These are phyloP conservation scores for Asbolus verrucosus DNA, from an alignment of 1,140 invertebrate genomes.

Conservation along the genomic window DNA sequence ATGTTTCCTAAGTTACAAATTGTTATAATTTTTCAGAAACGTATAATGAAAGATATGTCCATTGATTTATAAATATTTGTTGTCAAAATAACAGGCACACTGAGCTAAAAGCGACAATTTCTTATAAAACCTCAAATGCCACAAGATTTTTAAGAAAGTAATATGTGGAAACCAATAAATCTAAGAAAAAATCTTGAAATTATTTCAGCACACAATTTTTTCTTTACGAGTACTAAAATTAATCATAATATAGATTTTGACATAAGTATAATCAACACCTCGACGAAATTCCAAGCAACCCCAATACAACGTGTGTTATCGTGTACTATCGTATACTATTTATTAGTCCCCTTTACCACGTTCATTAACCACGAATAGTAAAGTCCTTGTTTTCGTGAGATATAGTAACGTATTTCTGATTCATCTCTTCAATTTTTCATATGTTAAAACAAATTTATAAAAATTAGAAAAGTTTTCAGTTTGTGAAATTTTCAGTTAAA, in stretches of 20 bases:
- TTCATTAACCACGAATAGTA: conserved; percentile 8
- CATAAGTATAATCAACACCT: conserved; percentile 26
- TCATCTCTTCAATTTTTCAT: too few relatives aligned
- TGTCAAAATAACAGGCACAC: neutral
- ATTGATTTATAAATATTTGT: conserved; percentile 15
- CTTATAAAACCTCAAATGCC: conserved; percentile 9
- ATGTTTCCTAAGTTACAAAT: neutral
- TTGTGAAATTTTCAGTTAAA: conserved; percentile 10
- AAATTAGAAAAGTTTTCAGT: too few relatives aligned
- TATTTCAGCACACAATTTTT: too few relatives aligned
- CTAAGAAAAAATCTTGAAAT: neutral
- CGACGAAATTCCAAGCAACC: conserved; percentile 1
- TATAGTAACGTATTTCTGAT: too few relatives aligned
- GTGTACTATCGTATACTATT: conserved; percentile 26
- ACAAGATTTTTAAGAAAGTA: neutral
- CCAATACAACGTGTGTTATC: conserved; percentile 9
- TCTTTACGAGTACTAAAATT: too few relatives aligned
- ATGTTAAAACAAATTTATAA: too few relatives aligned
- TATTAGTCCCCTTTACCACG: conserved; percentile 5
- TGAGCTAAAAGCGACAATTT: conserved; percentile 34
- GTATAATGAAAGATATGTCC: conserved; percentile 7
- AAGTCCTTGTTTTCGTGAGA: conserved; percentile 9
- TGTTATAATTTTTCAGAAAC: conserved; percentile 4
- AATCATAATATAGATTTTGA: conserved; percentile 24
- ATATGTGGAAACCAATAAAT: neutral